Base-by-base conservation (phyloP, 1,140 invertebrate genomes). In the Sinella curviseta region DNA sequence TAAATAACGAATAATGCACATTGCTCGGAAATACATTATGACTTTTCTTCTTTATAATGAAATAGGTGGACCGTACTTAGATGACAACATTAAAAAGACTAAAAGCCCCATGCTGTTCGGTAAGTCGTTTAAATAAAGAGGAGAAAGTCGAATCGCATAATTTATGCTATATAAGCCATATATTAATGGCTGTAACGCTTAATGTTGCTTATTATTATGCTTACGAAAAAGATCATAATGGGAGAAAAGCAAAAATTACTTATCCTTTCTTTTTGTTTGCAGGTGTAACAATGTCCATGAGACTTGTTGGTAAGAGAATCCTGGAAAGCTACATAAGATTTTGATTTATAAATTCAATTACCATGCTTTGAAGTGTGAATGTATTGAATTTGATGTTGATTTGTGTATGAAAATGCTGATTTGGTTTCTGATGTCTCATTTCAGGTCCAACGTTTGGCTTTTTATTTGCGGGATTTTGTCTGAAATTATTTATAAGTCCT, bases 361-460 rank as follows among this genome's bases (percentile, higher is more conserved):
- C 20, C 39, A 48, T 48, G 39, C 8, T 48, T 12, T 12, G 39
- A 12, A 48, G 39, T 8, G 8, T 48, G 8, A 48, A n/a, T n/a
- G n/a, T n/a, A n/a, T n/a, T n/a, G n/a, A n/a, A n/a, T n/a, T n/a
- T n/a, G n/a, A n/a, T n/a, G n/a, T n/a, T n/a, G n/a, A n/a, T n/a
- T n/a, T n/a, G n/a, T n/a, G n/a, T n/a, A n/a, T n/a, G n/a, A n/a
- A n/a, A n/a, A n/a, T n/a, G n/a, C n/a, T n/a, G n/a, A n/a, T n/a
- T n/a, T n/a, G n/a, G n/a, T n/a, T n/a, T n/a, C n/a, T n/a, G n/a
- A n/a, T n/a, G n/a, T n/a, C n/a, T n/a, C n/a, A n/a, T n/a, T n/a
- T n/a, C n/a, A 65, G 57, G 92, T 16, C 92, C 92, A 0, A 91
- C 91, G 0, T 88, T 93, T 57, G 93, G 92, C n/a, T 93, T 92